These are phyloP conservation scores for Pandemis cinnamomeana DNA, from an alignment of 2,888 invertebrate species.

Conservation along the genomic window DNA sequence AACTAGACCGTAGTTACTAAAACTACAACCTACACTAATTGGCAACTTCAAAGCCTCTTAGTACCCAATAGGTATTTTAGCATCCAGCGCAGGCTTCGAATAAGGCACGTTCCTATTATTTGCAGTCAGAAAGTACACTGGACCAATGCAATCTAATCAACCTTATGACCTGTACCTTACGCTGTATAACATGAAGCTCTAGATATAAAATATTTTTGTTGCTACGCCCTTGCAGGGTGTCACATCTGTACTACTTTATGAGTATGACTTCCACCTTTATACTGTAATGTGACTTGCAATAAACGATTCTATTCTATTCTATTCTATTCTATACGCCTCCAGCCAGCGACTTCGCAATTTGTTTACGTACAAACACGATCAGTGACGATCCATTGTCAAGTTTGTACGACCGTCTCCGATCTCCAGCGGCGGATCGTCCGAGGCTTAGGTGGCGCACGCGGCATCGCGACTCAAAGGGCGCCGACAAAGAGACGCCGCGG, in stretches of 20 bases:
- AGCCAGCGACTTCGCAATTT: slow-evolving; percentile 3
- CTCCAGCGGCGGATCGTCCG: slow-evolving; percentile 38
- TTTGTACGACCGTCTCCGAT: slow-evolving; percentile 45
- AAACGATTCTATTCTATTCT: too few species aligned
- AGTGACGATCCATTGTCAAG: slow-evolving; percentile 23
- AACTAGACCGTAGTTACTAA: too few species aligned
- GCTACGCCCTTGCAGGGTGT: too few species aligned
- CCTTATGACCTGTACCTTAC: background rate
- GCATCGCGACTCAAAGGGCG: slow-evolving; percentile 79
- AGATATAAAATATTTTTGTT: too few species aligned
- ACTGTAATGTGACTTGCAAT: too few species aligned
- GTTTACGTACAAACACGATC: slow-evolving; percentile 20
- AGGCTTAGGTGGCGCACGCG: slow-evolving; percentile 60
- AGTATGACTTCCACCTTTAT: too few species aligned
- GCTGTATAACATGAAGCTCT: too few species aligned
- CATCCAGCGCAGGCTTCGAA: background rate
- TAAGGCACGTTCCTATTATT: background rate
- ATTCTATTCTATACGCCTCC: too few species aligned
- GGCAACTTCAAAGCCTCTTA: too few species aligned
- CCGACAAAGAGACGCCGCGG: slow-evolving; percentile 80
- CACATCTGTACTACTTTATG: too few species aligned
- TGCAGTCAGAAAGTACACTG: background rate
- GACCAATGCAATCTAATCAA: background rate
- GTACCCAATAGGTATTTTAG: too few species aligned
- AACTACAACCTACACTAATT: too few species aligned